Evolutionary conservation across 2,797 vertebrate genomes (phyloP).

Genomic region (Tolypeutes matacus): DNA sequence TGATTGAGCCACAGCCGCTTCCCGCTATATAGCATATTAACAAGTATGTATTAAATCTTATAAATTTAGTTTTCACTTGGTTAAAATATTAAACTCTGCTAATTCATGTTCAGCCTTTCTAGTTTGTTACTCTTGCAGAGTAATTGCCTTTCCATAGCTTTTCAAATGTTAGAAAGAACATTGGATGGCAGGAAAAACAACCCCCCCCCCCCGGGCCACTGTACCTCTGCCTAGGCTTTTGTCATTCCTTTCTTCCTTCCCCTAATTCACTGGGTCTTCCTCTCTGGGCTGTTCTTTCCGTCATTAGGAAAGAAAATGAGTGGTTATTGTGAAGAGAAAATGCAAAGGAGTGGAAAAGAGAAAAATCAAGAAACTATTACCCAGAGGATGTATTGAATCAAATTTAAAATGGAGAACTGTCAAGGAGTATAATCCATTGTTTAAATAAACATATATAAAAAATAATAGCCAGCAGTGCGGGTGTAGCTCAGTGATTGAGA

Average conservation of each 20-base stretch:
- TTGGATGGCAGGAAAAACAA: neutral
- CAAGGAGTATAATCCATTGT: neutral
- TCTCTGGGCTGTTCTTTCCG: neutral
- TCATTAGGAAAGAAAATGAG: neutral
- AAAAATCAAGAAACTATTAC: neutral
- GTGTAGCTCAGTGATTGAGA: too few species aligned
- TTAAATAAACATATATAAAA: neutral
- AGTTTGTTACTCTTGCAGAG: neutral
- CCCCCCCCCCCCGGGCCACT: neutral
- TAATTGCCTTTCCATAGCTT: neutral
- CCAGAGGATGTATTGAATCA: neutral
- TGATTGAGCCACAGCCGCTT: too few species aligned
- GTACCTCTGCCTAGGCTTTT: neutral
- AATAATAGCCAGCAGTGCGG: too few species aligned
- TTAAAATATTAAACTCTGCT: constrained; percentile 11
- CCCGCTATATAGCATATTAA: neutral
- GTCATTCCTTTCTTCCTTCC: neutral
- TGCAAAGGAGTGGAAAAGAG: neutral
- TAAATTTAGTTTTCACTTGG: neutral
- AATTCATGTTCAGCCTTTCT: neutral
- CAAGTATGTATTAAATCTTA: neutral
- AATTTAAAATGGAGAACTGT: neutral
- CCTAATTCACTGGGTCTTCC: neutral
- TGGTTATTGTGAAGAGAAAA: neutral
- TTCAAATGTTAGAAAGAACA: neutral